These are phyloP conservation scores for Lophius americanus DNA, from an alignment of 2,797 vertebrate genomes.

Conservation along the genomic window DNA sequence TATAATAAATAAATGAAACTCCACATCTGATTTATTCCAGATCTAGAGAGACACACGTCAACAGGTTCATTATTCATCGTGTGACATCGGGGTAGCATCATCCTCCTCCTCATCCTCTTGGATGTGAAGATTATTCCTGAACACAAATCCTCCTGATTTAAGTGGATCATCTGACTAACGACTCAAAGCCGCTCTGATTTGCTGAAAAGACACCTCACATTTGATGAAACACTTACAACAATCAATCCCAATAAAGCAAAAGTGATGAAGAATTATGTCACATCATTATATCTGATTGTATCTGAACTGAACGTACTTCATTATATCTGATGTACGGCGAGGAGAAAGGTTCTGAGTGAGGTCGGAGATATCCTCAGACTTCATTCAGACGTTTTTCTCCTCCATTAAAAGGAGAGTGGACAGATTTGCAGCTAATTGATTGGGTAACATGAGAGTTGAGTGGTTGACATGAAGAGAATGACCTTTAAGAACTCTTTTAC, in stretches of 20 bases:
- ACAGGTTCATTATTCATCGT: too few species aligned
- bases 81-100: too few species aligned
- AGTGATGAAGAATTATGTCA: not conserved
- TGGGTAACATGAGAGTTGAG: constrained; percentile 44
- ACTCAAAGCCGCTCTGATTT: too few species aligned
- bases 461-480: constrained; percentile 31
- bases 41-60: too few species aligned
- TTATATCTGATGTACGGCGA: constrained; percentile 4
- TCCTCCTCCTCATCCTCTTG: too few species aligned
- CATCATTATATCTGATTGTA: too few species aligned
- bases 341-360: not conserved
- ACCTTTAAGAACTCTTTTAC: constrained; percentile 49
- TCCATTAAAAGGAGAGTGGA: constrained; percentile 19
- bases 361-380: too few species aligned
- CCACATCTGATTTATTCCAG: too few species aligned
- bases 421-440: constrained; percentile 39
- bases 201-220: not conserved
- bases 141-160: too few species aligned
- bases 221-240: not conserved
- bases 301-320: not conserved
- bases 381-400: constrained; percentile 12
- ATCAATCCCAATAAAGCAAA: not conserved
- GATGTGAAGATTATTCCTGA: too few species aligned
- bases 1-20: too few species aligned
- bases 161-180: too few species aligned